A percentile compares a stretch with the other conserved stretches of the same genome.
phyloP scores from a whole-genome alignment of 2,888 invertebrate genomes.

The Exocentrus adspersus region DNA sequence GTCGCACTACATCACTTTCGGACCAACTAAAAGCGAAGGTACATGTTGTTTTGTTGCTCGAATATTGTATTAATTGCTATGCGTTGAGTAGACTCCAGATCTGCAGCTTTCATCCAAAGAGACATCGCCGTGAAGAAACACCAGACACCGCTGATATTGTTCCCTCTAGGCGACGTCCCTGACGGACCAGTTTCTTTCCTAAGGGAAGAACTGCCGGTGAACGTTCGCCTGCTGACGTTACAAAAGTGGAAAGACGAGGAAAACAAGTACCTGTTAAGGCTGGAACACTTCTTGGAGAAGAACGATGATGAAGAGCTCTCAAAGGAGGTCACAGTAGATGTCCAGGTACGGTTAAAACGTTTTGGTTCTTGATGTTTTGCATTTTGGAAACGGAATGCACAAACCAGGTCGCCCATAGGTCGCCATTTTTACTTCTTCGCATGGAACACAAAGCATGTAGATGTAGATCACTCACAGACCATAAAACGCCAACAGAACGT shows the following conservation, averaged over 20 bases:
- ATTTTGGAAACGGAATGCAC: too few relatives aligned
- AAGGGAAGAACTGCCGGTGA: conserved; percentile 68
- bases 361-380: too few relatives aligned
- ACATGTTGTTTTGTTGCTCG: not conserved
- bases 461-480: too few relatives aligned
- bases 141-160: not conserved
- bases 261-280: conserved; percentile 71
- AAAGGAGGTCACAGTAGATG: conserved; percentile 66
- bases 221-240: conserved; percentile 79
- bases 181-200: conserved; percentile 61
- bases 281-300: conserved; percentile 80
- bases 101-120: conserved; percentile 61
- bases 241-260: conserved; percentile 75
- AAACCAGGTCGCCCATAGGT: too few relatives aligned
- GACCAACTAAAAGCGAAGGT: conserved; percentile 27
- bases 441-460: too few relatives aligned
- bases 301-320: conserved; percentile 69
- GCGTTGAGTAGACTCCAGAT: conserved; percentile 45
- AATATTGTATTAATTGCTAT: not conserved
- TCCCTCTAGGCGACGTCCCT: not conserved
- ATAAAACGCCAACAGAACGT: too few relatives aligned
- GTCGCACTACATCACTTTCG: conserved; percentile 44
- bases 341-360: too few relatives aligned
- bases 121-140: conserved; percentile 57
- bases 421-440: too few relatives aligned